Evolutionary conservation across 2,797 vertebrate species (phyloP), one percentile per base, ranked within the genome.

Genomic region (Platalea minor): DNA sequence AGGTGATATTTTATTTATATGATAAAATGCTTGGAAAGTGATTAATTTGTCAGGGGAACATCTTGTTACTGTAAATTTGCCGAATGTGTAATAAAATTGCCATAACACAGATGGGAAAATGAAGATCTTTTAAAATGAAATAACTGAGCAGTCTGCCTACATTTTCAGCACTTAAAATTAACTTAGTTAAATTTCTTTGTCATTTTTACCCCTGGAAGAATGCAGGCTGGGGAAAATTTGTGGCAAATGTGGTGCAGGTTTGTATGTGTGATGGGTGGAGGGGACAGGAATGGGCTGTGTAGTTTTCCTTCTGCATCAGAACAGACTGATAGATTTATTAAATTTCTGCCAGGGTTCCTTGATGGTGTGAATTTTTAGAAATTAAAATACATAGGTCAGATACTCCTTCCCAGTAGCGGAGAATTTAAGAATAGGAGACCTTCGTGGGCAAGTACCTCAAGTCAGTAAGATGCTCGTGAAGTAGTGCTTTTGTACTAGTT

Each of bases 51-150:
- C 98, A 98, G 85, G 97, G 97, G 98, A 98, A 97, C 96, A 96
- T 97, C 97, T 97, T 98, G 97, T 98, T 98, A 98, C 98, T 98
- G 97, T 99, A 98, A 98, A 98, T 98, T 98, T 98, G 98, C 98
- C 98, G 98, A 98, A 98, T 98, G 97, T 98, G 98, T 98, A 98
- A 99, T 98, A 99, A 99, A 99, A 98, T 98, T 98, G 98, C 98
- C 98, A 98, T 98, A 98, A 98, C 97, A 97, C 98, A 98, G 98
- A 98, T 98, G 98, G 98, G 97, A 98, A 98, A 98, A 98, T 97
- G 97, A 98, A 98, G 98, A 98, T 98, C 98, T 97, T 95, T 93
- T 96, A 93, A 95, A 95, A 91, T 56, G 37, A 94, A 96, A 91
- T 97, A 96, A 96, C 96, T 89, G 84, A 92, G 74, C 95, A 95